Conservation (phyloP, 1,140 invertebrate species). For the Drosophila subpulchrella region DNA sequence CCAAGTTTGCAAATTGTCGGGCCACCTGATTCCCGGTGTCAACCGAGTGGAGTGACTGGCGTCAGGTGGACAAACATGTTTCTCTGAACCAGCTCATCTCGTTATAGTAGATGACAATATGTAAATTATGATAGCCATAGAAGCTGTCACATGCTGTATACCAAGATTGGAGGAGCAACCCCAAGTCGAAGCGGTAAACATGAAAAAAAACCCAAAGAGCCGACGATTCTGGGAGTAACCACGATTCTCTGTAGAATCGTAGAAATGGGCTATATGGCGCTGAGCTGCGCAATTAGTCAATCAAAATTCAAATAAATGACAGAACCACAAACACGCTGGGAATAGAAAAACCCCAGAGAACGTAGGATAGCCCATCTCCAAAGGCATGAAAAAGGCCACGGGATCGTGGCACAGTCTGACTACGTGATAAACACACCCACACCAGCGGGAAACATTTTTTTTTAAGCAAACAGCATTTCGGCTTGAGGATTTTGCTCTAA, state of each 20-base stretch:
- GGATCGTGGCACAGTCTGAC: slow-evolving; percentile 67
- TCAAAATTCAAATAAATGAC: slow-evolving; percentile 81
- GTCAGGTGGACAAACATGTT: slow-evolving; percentile 64
- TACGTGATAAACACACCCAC: slow-evolving; percentile 71
- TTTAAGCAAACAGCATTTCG: slow-evolving; percentile 61
- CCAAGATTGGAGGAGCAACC: slow-evolving; percentile 25
- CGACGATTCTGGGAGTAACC: slow-evolving; percentile 3
- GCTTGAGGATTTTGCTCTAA: slow-evolving; percentile 77
- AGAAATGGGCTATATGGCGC: slow-evolving; percentile 24
- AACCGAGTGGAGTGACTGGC: slow-evolving; percentile 57
- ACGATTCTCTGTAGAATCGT: slow-evolving; percentile 10
- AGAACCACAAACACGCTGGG: slow-evolving; percentile 18
- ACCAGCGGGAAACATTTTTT: slow-evolving; percentile 21
- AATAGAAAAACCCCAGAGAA: slow-evolving; percentile 20
- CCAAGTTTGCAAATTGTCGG: slow-evolving; percentile 18
- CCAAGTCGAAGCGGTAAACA: slow-evolving; percentile 41
- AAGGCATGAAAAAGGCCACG: slow-evolving; percentile 80
- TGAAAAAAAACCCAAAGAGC: slow-evolving; percentile 32
- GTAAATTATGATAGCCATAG: slow-evolving; percentile 79
- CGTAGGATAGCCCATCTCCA: slow-evolving; percentile 15
- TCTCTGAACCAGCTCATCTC: slow-evolving; percentile 19
- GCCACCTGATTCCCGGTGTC: slow-evolving; percentile 13
- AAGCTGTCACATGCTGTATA: slow-evolving; percentile 39
- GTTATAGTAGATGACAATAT: slow-evolving; percentile 70
- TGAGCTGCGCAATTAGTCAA: slow-evolving; percentile 78